Conservation (phyloP, 1,140 invertebrate genomes). For the Drosophila pallidifrons region DNA sequence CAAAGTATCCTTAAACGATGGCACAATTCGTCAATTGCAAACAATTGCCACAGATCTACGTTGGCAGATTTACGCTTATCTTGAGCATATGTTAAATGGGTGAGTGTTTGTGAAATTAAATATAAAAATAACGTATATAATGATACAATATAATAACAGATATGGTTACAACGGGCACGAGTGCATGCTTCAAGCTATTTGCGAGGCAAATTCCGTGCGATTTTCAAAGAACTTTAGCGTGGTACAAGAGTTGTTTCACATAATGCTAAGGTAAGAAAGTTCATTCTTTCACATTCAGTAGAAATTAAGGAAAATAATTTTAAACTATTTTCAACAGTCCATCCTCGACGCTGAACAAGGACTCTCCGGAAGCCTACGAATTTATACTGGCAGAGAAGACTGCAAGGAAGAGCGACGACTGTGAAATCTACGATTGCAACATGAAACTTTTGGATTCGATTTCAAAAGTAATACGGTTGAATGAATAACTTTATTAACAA, state of each 20-base stretch:
- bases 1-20: neutral
- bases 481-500: neutral
- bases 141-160: conserved; percentile 14
- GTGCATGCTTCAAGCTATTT: conserved; percentile 61
- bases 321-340: conserved; percentile 18
- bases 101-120: conserved; percentile 18
- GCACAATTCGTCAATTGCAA: conserved; percentile 26
- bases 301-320: neutral
- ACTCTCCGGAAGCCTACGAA: conserved; percentile 27
- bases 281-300: neutral
- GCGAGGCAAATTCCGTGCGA: conserved; percentile 52
- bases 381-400: conserved; percentile 50
- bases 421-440: conserved; percentile 57
- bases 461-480: conserved; percentile 33
- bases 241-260: conserved; percentile 53
- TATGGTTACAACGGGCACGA: conserved; percentile 64
- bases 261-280: conserved; percentile 53
- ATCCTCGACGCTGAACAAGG: conserved; percentile 35
- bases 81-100: conserved; percentile 62
- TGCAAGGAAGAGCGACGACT: neutral
- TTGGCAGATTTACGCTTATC: conserved; percentile 63
- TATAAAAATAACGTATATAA: neutral
- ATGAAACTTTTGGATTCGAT: conserved; percentile 58
- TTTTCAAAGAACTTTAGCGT: conserved; percentile 56
- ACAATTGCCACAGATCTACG: conserved; percentile 41